Conservation (phyloP, 2,113 vertebrate species). For the Lycocorax pyrrhopterus region DNA sequence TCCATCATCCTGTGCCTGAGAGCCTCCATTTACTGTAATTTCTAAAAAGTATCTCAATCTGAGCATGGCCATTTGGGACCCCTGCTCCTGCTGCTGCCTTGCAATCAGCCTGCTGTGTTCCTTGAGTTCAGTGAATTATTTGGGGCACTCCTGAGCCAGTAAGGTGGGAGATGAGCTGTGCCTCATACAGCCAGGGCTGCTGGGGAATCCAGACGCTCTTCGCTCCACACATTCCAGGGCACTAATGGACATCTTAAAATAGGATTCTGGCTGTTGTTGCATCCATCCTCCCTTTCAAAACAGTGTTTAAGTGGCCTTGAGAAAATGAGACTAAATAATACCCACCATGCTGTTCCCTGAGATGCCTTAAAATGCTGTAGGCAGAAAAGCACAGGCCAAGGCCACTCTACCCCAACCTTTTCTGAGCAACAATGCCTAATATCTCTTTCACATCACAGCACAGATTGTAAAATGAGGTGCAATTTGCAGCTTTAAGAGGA, state of each 20-base stretch:
- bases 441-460: slow-evolving; percentile 40
- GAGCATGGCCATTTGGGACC: neutral
- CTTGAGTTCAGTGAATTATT: neutral
- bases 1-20: neutral
- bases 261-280: neutral
- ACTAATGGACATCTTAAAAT: slow-evolving; percentile 46
- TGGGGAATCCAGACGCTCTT: neutral
- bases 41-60: neutral
- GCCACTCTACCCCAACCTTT: slow-evolving; percentile 15
- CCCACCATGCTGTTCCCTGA: neutral
- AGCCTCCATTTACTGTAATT: neutral
- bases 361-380: neutral
- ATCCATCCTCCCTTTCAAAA: neutral
- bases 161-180: neutral
- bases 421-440: slow-evolving; percentile 35
- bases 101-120: neutral
- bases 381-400: neutral
- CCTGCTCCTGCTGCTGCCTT: neutral
- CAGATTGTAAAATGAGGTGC: slow-evolving; percentile 23
- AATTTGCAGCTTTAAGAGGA: slow-evolving; percentile 29
- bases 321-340: slow-evolving; percentile 57
- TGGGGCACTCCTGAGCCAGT: neutral
- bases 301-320: slow-evolving; percentile 18
- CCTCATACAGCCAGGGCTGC: neutral
- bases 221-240: neutral